phyloP scores from a whole-genome alignment of 2,797 vertebrate species.

The Protosalanx chinensis region DNA sequence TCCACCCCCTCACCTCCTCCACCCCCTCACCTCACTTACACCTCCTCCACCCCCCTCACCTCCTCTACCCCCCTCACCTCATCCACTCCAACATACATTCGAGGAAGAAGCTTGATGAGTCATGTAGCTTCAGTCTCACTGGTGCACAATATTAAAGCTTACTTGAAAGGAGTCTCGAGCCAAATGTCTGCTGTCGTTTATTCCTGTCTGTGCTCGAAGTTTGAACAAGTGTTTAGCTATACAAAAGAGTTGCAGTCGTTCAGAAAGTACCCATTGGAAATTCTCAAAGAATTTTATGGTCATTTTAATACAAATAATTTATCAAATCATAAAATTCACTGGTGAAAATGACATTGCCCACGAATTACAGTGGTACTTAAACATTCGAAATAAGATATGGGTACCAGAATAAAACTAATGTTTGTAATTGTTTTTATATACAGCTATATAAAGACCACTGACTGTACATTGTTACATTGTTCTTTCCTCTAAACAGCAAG shows the following conservation, averaged over 20 bases:
- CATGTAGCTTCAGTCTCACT: constrained; percentile 74
- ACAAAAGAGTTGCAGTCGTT: neutral
- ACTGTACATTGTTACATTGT: no score
- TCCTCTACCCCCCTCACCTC: constrained; percentile 49
- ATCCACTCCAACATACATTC: constrained; percentile 64
- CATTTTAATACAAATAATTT: neutral
- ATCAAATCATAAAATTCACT: neutral
- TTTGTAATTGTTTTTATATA: no score
- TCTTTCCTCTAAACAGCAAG: no score
- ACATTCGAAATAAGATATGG: no score
- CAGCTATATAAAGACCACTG: no score
- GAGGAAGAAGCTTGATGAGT: constrained; percentile 69
- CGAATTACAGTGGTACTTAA: no score
- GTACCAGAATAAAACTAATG: no score
- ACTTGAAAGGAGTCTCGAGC: constrained; percentile 73
- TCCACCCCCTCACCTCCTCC: constrained; percentile 34
- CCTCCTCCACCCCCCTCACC: constrained; percentile 24
- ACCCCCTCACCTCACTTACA: constrained; percentile 10
- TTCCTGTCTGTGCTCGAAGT: constrained; percentile 13
- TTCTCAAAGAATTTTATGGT: neutral
- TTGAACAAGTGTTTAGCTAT: neutral
- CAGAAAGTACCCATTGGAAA: neutral
- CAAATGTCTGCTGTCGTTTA: constrained; percentile 21
- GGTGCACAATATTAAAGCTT: constrained; percentile 85
- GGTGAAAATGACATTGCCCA: neutral